Base-by-base conservation (phyloP, 2,888 invertebrate species). In the Mongoloraphidia duomilia region DNA sequence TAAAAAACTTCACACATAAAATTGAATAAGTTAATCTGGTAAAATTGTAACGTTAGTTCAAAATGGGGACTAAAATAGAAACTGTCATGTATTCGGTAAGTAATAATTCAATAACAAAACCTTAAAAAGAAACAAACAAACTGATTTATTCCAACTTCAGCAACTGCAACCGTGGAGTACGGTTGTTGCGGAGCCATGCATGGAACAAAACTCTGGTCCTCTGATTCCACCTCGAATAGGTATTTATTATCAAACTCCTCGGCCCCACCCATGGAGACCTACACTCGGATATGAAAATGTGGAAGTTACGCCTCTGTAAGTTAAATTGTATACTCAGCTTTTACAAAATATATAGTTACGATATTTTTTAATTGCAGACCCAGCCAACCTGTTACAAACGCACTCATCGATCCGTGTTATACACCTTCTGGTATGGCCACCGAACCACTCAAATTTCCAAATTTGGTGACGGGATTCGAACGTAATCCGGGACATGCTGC, bases 401-500 rank as follows among this genome's bases (percentile, higher is more conserved):
- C 83, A 50, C 67, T 84, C 65, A 76, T 84, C 47, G 84, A 86
- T 62, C 80, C 83, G 2, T 79, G 80, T 61, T 78, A 76, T 62
- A 77, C 77, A 5, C 76, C 77, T 0, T 68, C 72, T 34, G 77
- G 80, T 49, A 84, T 86, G 84, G 76, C 79, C 5, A 81, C 84
- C 0, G 82, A 83, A 59, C 82, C 86, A 0, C 67, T 88, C 52
- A 81, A 80, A 56, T 89, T 88, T 64, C 88, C 88, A 11, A 88
- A 86, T 70, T 65, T 89, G 57, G 82, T 88, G 50, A 85, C 84
- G 0, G 85, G 86, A 5, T 85, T 85, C 65, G 85, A 88, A 63
- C 76, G 84, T 36, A 86, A 87, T 69, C 85, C 88, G 2, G 80
- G 81, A 53, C 87, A 88, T 63, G 86, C 86, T 1, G 85, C 88